Evolutionary conservation across 2,113 vertebrate genomes (phyloP).

Genomic region (Entelurus aequoreus): DNA sequence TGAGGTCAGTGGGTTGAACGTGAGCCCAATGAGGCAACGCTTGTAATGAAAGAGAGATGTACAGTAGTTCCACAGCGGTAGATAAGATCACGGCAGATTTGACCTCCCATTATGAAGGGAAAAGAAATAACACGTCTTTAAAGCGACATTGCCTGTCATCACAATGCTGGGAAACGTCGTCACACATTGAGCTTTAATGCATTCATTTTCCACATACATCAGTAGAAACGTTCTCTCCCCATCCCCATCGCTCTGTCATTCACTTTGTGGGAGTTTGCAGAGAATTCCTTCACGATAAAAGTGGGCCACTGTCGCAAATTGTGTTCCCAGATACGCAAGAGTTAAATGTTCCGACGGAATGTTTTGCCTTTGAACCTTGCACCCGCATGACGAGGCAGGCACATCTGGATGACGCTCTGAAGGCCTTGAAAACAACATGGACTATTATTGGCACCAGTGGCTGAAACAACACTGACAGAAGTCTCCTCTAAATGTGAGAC

Average conservation of each 20-base stretch:
- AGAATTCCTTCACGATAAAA: slow-evolving; percentile 31
- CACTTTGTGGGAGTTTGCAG: slow-evolving; percentile 64
- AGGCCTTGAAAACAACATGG: too few relatives aligned
- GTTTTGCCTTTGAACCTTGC: slow-evolving; percentile 20
- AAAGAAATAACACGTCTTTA: slow-evolving; percentile 67
- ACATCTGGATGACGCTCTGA: slow-evolving; percentile 32
- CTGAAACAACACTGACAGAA: not conserved
- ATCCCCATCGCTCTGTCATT: slow-evolving; percentile 34
- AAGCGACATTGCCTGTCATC: slow-evolving; percentile 62
- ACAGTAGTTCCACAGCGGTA: slow-evolving; percentile 41
- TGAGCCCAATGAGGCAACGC: not conserved
- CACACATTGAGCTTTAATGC: slow-evolving; percentile 49
- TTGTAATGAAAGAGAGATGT: slow-evolving; percentile 21
- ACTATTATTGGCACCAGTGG: too few relatives aligned
- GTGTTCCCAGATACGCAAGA: not conserved
- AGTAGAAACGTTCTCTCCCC: slow-evolving; percentile 34
- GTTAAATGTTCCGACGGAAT: slow-evolving; percentile 8
- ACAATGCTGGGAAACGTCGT: slow-evolving; percentile 49
- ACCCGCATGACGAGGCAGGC: slow-evolving; percentile 11
- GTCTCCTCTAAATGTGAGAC: too few relatives aligned
- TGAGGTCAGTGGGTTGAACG: not conserved
- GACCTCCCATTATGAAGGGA: slow-evolving; percentile 45
- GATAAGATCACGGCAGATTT: slow-evolving; percentile 50
- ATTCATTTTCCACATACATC: slow-evolving; percentile 68
- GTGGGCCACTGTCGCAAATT: slow-evolving; percentile 14